phyloP scores from a whole-genome alignment of 2,113 vertebrate genomes.

The Peromyscus polionotus region DNA sequence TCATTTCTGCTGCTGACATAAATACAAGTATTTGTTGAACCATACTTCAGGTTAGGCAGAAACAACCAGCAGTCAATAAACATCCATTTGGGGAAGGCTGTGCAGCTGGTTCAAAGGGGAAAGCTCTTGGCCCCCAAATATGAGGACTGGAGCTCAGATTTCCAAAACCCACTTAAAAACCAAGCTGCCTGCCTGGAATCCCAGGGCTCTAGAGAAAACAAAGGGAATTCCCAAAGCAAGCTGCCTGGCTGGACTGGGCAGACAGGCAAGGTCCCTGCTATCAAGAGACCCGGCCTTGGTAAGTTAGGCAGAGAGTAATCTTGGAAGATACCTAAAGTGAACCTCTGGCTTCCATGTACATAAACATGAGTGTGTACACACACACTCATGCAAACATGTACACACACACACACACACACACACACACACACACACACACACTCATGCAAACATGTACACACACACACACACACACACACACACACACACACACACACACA shows the following conservation, averaged over 20 bases:
- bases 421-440: neutral
- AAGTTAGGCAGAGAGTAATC: neutral
- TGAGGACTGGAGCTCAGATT: neutral
- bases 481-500: neutral
- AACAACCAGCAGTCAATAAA: conserved; percentile 36
- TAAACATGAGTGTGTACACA: neutral
- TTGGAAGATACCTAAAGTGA: neutral
- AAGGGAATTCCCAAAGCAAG: neutral
- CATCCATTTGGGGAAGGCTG: neutral
- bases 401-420: neutral
- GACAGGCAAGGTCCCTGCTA: no score
- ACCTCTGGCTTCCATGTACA: neutral
- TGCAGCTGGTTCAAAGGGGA: neutral
- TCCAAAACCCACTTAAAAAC: neutral
- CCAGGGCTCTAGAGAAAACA: neutral
- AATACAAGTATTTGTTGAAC: conserved; percentile 63
- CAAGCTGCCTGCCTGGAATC: neutral
- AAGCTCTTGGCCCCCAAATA: neutral
- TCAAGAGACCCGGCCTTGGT: neutral
- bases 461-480: neutral
- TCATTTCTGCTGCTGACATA: conserved; percentile 55
- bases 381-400: neutral
- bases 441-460: neutral
- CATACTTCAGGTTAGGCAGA: conserved; percentile 25
- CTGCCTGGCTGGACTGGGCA: no score